These are phyloP conservation scores for Elmis aenea DNA, from an alignment of 2,888 invertebrate species.

Conservation along the genomic window DNA sequence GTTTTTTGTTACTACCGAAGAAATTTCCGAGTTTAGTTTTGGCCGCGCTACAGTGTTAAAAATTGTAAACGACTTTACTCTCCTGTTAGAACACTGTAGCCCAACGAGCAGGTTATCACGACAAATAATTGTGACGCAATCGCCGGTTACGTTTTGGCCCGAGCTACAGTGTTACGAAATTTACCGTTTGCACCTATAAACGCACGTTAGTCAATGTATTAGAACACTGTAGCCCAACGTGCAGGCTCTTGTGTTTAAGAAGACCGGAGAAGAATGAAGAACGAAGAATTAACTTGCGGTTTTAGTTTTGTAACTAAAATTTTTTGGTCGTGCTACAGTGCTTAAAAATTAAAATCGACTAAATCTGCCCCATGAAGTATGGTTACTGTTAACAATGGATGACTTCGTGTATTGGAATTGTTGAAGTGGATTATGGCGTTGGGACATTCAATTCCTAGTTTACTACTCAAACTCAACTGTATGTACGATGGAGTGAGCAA, in stretches of 20 bases:
- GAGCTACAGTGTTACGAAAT: conserved; percentile 11
- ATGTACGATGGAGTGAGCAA: conserved; percentile 37
- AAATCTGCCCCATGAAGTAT: conserved; percentile 3
- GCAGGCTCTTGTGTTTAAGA: conserved; percentile 21
- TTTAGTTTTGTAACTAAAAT: conserved; percentile 1
- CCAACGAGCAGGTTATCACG: conserved; percentile 25
- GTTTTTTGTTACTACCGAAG: conserved; percentile 7
- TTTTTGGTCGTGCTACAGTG: conserved; percentile 48
- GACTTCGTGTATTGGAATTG: conserved; percentile 13
- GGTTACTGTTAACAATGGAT: conserved; percentile 1
- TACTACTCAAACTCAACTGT: conserved; percentile 33
- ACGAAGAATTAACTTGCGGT: conserved; percentile 21
- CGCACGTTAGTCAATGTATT: too few relatives aligned
- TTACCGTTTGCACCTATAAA: conserved; percentile 18
- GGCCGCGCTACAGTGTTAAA: conserved; percentile 15
- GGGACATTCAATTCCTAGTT: too few relatives aligned
- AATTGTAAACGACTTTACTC: too few relatives aligned
- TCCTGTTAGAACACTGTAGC: conserved; percentile 14
- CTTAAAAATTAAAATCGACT: conserved; percentile 36
- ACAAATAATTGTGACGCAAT: conserved; percentile 2
- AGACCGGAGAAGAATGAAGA: too few relatives aligned
- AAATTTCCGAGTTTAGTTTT: conserved; percentile 4
- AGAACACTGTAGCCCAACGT: conserved; percentile 21
- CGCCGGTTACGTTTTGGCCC: conserved; percentile 4
- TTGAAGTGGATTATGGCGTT: conserved; percentile 32